Evolutionary conservation across 1,140 invertebrate genomes (phyloP).

Genomic region (Zaprionus davidi): DNA sequence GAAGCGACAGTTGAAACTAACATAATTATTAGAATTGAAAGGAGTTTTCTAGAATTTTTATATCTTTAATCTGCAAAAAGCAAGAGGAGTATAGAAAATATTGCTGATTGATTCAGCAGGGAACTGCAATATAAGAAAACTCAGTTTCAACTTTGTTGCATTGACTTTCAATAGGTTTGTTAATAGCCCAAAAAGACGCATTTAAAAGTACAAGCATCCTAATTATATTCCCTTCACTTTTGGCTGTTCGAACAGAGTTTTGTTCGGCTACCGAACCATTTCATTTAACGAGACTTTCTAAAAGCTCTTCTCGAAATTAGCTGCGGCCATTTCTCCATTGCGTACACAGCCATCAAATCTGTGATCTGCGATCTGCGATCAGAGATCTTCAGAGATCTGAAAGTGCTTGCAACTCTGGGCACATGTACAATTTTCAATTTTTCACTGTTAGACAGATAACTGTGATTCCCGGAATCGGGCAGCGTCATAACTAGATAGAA

Average conservation of each 20-base stretch:
- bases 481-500: conserved; percentile 66
- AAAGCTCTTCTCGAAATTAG: conserved; percentile 26
- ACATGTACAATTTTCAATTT: conserved; percentile 76
- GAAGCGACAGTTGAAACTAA: not conserved
- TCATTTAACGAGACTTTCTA: conserved; percentile 36
- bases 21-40: not conserved
- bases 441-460: conserved; percentile 80
- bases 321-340: conserved; percentile 24
- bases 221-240: conserved; percentile 23
- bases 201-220: not conserved
- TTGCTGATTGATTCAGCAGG: not conserved
- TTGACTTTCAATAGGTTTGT: not conserved
- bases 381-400: conserved; percentile 14
- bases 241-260: not conserved
- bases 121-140: not conserved
- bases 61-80: not conserved
- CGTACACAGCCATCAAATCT: conserved; percentile 28
- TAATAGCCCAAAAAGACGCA: not conserved
- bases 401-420: conserved; percentile 17
- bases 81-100: not conserved
- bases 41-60: not conserved
- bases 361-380: not conserved
- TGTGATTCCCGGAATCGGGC: conserved; percentile 55
- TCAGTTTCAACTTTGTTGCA: not conserved
- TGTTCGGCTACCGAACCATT: conserved; percentile 39